These are phyloP conservation scores for Myrmophylax atrothorax DNA, from an alignment of 2,113 vertebrate species.

Conservation along the genomic window DNA sequence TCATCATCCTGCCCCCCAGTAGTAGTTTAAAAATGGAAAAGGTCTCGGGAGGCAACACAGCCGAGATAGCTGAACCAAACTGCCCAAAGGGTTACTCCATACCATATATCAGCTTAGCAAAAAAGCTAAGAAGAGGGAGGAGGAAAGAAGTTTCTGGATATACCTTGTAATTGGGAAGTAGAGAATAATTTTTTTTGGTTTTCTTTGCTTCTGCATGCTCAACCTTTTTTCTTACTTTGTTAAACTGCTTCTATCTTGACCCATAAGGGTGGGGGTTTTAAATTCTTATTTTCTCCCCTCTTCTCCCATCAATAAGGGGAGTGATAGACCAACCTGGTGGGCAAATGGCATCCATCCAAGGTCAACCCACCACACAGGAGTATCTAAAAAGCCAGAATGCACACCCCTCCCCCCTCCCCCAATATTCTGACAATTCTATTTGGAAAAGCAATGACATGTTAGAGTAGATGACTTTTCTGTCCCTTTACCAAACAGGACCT, in stretches of 20 bases:
- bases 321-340: not conserved
- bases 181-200: not conserved
- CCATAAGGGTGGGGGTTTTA: not conserved
- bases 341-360: not conserved
- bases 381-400: not conserved
- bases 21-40: not conserved
- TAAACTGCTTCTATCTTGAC: not conserved
- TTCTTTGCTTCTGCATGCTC: not conserved
- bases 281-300: not conserved
- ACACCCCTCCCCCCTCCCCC: not conserved
- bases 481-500: not conserved
- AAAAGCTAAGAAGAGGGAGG: not conserved
- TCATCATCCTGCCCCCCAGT: not conserved
- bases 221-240: not conserved
- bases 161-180: not conserved
- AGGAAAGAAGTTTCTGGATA: not conserved
- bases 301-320: rapidly evolving
- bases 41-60: not conserved
- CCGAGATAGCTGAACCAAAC: not conserved
- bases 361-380: not conserved
- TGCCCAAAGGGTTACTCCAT: not conserved
- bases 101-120: not conserved
- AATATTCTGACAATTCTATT: not conserved
- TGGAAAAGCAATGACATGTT: not conserved
- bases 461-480: not conserved